Base-by-base conservation (phyloP, 2,888 invertebrate genomes). In the Pterostichus madidus region DNA sequence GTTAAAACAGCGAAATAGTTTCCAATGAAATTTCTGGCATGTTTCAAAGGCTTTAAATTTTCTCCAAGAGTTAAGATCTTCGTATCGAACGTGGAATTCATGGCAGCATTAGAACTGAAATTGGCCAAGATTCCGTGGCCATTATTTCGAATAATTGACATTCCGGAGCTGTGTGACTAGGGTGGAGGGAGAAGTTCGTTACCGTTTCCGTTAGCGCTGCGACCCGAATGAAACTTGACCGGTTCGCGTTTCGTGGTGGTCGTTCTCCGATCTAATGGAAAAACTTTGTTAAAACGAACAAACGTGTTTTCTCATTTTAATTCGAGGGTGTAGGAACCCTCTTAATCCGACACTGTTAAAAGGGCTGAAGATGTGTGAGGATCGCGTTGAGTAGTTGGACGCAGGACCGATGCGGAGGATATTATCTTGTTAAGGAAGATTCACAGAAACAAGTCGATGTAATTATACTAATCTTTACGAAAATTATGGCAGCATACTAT, bases 281-380 rank as follows among this genome's bases (percentile, higher is more conserved):
- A 76, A 76, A 76, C 39, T 76, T 76, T 76, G 76, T 56, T 76
- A 76, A 76, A 76, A 76, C 53, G 76, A 56, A 76, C 53, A 76
- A 56, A 76, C 76, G 76, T 56, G 56, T 76, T 76, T 76, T 56
- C 35, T 15, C 56, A 52, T 76, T 76, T 76, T 76, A 76, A 76
- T 76, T 56, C 75, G 24, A 49, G 49, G 49, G 76, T 15, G 17
- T n/a, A 52, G 35, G 56, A 56, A 56, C 56, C 56, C 76, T 76
- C 56, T 56, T 76, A 76, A 76, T 76, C 76, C 76, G 53, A 13
- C 39, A 35, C 53, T 76, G 76, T 75, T 76, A 56, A 53, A 35
- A 53, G 68, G 39, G 39, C 17, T 71, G 15, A 71, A 71, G 68
- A 64, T 64, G 64, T 64, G 56, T 56, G 56, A 49, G 49, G 39